Evolutionary conservation across 1,140 invertebrate genomes (phyloP).

Genomic region (Aphis craccivora): DNA sequence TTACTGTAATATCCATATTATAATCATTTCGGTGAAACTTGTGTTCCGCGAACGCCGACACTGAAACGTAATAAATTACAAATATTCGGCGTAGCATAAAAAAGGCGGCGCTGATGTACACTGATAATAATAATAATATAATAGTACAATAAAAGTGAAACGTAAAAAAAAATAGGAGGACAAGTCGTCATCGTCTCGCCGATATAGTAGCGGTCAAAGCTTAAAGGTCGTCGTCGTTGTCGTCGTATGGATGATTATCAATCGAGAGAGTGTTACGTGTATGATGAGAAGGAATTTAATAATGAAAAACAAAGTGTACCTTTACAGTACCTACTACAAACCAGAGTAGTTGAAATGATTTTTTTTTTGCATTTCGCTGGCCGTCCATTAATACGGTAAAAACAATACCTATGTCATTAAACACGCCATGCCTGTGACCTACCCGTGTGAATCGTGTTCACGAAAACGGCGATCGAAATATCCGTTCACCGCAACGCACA

Average conservation of each 20-base stretch:
- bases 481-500: no score
- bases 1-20: neutral
- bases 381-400: no score
- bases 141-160: neutral
- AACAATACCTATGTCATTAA: no score
- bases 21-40: slow-evolving; percentile 7
- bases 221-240: neutral
- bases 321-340: neutral
- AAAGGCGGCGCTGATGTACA: neutral
- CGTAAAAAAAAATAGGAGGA: neutral
- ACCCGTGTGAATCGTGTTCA: no score
- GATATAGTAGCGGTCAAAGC: neutral
- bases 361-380: neutral
- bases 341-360: neutral
- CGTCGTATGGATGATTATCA: neutral
- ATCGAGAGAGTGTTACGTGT: neutral
- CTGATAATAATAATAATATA: neutral
- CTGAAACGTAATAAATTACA: neutral
- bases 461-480: no score
- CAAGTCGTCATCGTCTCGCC: neutral
- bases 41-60: neutral
- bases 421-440: no score
- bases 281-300: neutral
- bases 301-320: neutral
- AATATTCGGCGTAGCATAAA: neutral